Evolutionary conservation across 2,888 invertebrate genomes (phyloP), one percentile per base, ranked within the genome.

Genomic region (Papilio demoleus): DNA sequence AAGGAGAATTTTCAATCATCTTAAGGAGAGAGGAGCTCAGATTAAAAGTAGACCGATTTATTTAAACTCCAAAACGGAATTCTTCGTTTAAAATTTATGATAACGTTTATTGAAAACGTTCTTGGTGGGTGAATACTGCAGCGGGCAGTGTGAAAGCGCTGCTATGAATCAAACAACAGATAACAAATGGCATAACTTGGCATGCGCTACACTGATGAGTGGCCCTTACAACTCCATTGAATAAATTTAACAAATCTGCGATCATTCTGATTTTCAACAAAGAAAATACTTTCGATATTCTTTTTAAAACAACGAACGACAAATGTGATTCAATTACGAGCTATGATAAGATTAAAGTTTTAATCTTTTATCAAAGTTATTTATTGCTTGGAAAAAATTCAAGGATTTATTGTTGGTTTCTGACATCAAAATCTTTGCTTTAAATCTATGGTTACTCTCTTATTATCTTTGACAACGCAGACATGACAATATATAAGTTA

Each of bases 141-240:
- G 56, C 62, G 56, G 56, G 31, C 34, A 66, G 34, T 45, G 58
- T 53, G 62, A 63, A 45, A 58, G 36, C 36, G 45, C 24, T n/a
- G 34, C 68, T 34, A 63, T 68, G 45, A 63, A 63, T 68, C 63
- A 68, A 63, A 58, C 24, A 68, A 17, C 56, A 63, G 68, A 68
- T 68, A 58, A 64, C 47, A 64, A 68, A 68, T 63, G 47, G 64
- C 38, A 64, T 27, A 24, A 59, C 47, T 58, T 68, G 64, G 58
- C 58, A 50, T 38, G 53, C 56, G 63, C 42, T 24, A 38, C 59
- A 67, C 73, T 79, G 74, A 81, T 82, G 81, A 84, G 80, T 81
- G 82, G 81, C 80, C 74, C 77, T 79, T 79, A 80, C 82, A 80
- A 80, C 81, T 81, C 76, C 71, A 73, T 72, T 84, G 82, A 85